Conservation (phyloP, 2,113 vertebrate species). For the Donacobius atricapilla region DNA sequence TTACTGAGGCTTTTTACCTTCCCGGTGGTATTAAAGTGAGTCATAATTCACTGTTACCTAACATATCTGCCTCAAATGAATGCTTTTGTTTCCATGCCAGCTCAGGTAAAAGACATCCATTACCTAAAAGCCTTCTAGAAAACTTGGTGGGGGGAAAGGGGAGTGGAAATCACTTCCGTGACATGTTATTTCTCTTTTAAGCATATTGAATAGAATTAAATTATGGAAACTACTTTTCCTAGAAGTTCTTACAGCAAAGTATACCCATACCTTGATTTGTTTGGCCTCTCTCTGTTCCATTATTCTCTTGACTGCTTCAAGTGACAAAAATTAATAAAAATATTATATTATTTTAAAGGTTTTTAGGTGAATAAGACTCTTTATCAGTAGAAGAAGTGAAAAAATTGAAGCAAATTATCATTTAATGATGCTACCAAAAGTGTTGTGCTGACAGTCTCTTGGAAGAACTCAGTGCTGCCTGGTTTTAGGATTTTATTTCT, state of each 20-base stretch:
- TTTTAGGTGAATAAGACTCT: not conserved
- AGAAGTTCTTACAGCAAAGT: not conserved
- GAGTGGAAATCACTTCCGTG: not conserved
- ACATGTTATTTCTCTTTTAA: not conserved
- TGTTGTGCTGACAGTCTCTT: not conserved
- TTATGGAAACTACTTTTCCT: not conserved
- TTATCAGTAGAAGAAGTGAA: not conserved
- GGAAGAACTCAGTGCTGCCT: not conserved
- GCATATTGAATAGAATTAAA: not conserved
- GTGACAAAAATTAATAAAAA: not conserved
- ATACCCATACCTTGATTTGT: not conserved
- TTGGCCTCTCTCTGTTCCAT: not conserved
- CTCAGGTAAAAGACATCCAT: not conserved
- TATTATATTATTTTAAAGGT: not conserved
- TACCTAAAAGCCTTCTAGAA: not conserved
- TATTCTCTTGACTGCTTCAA: not conserved
- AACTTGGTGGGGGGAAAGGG: not conserved
- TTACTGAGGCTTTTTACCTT: conserved; percentile 5
- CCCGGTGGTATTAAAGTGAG: not conserved
- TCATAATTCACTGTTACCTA: not conserved
- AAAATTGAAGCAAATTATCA: not conserved
- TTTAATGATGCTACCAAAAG: not conserved
- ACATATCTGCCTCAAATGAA: not conserved
- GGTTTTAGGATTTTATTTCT: not conserved
- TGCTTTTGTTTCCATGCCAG: not conserved